Conservation (phyloP, 2,888 invertebrate genomes). For the Aspidapion aeneum region DNA sequence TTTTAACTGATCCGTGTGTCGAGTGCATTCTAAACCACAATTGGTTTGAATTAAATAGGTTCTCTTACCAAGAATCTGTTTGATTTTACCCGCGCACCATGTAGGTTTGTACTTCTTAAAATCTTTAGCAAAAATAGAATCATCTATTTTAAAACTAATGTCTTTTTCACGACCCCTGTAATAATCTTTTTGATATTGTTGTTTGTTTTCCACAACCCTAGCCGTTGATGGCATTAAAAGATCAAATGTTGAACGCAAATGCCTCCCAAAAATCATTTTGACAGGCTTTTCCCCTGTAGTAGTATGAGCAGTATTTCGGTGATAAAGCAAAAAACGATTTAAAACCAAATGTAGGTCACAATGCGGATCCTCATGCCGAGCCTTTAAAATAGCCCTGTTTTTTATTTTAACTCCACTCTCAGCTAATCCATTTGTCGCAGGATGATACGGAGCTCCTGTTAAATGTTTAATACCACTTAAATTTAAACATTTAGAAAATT, state of each 20-base stretch:
- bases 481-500: background rate
- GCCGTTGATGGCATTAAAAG: background rate
- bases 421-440: background rate
- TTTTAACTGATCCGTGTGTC: background rate
- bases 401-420: background rate
- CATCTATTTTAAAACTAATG: background rate
- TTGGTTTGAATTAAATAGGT: background rate
- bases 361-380: background rate
- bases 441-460: background rate
- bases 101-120: background rate
- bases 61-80: background rate
- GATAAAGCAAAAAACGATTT: slow-evolving; percentile 19
- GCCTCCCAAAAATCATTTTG: background rate
- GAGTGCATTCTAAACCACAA: background rate
- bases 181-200: background rate
- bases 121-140: background rate
- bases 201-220: background rate
- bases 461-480: background rate
- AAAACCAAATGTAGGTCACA: background rate
- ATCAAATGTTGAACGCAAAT: background rate
- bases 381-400: background rate
- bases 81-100: background rate
- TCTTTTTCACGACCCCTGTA: background rate
- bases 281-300: background rate
- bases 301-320: background rate